Percentiles rank a stretch among this genome's conserved stretches.
phyloP scores from a whole-genome alignment of 2,113 vertebrate genomes.

The Paracanthobrama guichenoti region DNA sequence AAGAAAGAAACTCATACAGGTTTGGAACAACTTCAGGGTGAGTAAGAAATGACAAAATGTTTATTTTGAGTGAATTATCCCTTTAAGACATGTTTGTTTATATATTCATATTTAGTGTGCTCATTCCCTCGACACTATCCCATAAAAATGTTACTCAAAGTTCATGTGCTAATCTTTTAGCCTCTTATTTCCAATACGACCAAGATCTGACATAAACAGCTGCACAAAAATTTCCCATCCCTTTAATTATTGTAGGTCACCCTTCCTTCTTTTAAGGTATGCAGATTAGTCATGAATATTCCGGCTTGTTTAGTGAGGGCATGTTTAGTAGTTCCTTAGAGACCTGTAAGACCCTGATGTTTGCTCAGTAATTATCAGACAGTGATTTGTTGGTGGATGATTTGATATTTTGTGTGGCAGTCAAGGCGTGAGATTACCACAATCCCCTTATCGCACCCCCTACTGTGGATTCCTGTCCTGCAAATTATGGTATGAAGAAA shows the following conservation, averaged over 20 bases:
- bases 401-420: slow-evolving; percentile 45
- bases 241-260: slow-evolving; percentile 20
- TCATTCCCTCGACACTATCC: neutral
- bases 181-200: neutral
- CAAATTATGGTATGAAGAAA: slow-evolving; percentile 14
- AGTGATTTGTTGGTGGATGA: slow-evolving; percentile 50
- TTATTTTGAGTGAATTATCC: too few species aligned
- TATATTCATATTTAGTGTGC: neutral
- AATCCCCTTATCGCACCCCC: slow-evolving; percentile 41
- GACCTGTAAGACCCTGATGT: slow-evolving; percentile 50
- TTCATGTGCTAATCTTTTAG: neutral
- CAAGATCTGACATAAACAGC: neutral
- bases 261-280: slow-evolving; percentile 32
- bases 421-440: slow-evolving; percentile 35
- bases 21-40: too few species aligned
- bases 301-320: slow-evolving; percentile 2
- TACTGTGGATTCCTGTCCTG: slow-evolving; percentile 20
- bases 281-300: slow-evolving; percentile 40
- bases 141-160: neutral
- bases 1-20: too few species aligned
- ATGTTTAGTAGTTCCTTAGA: slow-evolving; percentile 40
- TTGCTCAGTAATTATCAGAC: slow-evolving; percentile 50
- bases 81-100: neutral
- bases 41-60: too few species aligned
- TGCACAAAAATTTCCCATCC: neutral